These are phyloP conservation scores for Drosophila bocqueti DNA, from an alignment of 1,140 invertebrate genomes.

Conservation along the genomic window DNA sequence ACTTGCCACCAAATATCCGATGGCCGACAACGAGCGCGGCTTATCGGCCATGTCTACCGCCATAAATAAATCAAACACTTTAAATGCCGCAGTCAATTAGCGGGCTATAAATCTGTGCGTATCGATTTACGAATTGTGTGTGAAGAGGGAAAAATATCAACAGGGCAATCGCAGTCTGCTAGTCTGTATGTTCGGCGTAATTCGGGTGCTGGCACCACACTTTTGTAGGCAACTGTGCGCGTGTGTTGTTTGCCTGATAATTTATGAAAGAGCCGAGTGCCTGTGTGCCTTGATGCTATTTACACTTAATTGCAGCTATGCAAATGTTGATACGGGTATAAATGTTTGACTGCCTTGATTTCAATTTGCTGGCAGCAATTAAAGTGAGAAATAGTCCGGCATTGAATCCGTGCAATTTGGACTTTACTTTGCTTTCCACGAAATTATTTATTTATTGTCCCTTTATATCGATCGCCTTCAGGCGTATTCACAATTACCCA, in stretches of 20 bases:
- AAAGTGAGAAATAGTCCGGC: no score
- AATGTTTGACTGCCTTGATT: slow-evolving; percentile 17
- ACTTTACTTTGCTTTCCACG: not conserved
- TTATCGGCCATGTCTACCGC: slow-evolving; percentile 15
- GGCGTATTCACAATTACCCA: slow-evolving; percentile 9
- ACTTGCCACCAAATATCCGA: slow-evolving; percentile 18
- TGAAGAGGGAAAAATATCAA: slow-evolving; percentile 15
- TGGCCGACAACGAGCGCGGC: slow-evolving; percentile 9
- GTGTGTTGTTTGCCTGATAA: slow-evolving; percentile 20
- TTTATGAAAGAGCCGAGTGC: slow-evolving; percentile 28
- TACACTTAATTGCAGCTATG: slow-evolving; percentile 28
- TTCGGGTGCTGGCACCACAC: slow-evolving; percentile 33
- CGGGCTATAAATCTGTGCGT: slow-evolving; percentile 51
- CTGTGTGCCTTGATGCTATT: slow-evolving; percentile 19
- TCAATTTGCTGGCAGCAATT: slow-evolving; percentile 17
- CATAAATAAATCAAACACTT: slow-evolving; percentile 73
- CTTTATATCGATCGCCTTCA: slow-evolving; percentile 16
- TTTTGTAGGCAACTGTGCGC: slow-evolving; percentile 11
- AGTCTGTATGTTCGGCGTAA: slow-evolving; percentile 20
- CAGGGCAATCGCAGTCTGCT: slow-evolving; percentile 21
- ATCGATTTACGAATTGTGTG: slow-evolving; percentile 58
- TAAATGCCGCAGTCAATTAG: slow-evolving; percentile 65
- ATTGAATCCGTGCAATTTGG: not conserved
- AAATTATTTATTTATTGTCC: slow-evolving; percentile 6
- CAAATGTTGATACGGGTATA: slow-evolving; percentile 3